phyloP scores from a whole-genome alignment of 2,113 vertebrate genomes.

The Butorides virescens region DNA sequence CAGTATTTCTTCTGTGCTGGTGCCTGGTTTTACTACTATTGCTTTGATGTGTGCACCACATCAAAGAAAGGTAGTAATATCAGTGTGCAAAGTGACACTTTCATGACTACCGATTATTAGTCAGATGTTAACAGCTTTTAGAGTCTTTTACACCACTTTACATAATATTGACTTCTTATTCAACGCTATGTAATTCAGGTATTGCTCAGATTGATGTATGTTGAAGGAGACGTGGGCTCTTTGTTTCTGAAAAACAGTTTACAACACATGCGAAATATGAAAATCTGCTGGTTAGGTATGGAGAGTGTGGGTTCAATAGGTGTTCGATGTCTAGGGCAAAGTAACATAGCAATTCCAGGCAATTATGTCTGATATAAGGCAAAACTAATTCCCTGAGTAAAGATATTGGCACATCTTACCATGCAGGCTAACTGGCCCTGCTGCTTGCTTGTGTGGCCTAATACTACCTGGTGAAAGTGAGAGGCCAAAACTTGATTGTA shows the following conservation, averaged over 20 bases:
- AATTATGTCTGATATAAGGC: background rate
- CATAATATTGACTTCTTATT: background rate
- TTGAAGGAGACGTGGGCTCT: background rate
- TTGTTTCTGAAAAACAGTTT: background rate
- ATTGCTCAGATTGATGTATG: background rate
- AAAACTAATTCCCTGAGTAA: background rate
- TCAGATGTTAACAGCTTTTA: background rate
- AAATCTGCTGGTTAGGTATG: background rate
- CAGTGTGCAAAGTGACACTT: background rate
- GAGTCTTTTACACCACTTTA: background rate
- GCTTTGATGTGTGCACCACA: background rate
- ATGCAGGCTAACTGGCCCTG: background rate
- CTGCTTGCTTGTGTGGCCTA: background rate
- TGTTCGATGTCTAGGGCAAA: background rate
- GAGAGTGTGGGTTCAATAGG: background rate
- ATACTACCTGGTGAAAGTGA: background rate
- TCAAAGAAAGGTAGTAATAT: background rate
- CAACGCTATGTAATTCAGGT: background rate
- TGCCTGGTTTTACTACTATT: background rate
- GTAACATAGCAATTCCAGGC: background rate
- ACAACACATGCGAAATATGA: background rate
- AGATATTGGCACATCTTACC: background rate
- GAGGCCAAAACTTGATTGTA: background rate
- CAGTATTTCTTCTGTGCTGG: background rate
- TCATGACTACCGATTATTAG: background rate